Conservation (phyloP, 92 coral and sea anemone species). For the Heliopora coerulea region DNA sequence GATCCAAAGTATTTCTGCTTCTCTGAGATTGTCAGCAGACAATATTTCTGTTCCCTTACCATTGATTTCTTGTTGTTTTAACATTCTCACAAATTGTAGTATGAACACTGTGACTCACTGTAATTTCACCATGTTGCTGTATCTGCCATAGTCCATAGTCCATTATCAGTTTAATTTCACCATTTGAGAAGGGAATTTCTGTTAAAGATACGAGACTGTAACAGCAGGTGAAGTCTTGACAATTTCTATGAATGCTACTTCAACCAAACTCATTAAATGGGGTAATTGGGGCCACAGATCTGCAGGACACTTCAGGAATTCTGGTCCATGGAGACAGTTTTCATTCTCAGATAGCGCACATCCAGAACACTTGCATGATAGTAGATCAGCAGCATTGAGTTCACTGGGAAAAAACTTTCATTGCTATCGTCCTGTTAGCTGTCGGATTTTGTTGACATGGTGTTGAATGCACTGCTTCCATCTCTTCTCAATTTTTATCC, state of each 20-base stretch:
- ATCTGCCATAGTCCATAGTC: conserved; percentile 41
- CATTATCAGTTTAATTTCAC: background rate
- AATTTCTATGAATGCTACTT: conserved; percentile 25
- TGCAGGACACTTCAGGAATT: background rate
- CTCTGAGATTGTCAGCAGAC: conserved; percentile 44
- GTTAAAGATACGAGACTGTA: conserved; percentile 1
- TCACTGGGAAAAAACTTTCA: conserved; percentile 7
- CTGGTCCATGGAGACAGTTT: conserved; percentile 1
- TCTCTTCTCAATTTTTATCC: too few species aligned
- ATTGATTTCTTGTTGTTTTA: conserved; percentile 22
- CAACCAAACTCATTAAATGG: background rate
- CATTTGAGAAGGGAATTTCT: background rate
- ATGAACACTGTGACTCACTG: conserved; percentile 52
- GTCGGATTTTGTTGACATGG: conserved; percentile 21
- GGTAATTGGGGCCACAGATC: background rate
- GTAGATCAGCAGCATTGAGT: conserved; percentile 21
- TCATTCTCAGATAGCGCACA: conserved; percentile 2
- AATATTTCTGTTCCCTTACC: background rate
- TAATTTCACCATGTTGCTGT: conserved; percentile 34
- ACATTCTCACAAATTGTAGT: conserved; percentile 41
- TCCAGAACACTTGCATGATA: conserved; percentile 15
- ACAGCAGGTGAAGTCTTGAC: conserved; percentile 8
- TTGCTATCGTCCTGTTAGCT: background rate
- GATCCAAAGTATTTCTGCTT: conserved; percentile 66
- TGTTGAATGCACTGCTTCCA: too few species aligned